These are phyloP conservation scores for Hyles euphorbiae DNA, from an alignment of 1,140 invertebrate genomes.

Conservation along the genomic window DNA sequence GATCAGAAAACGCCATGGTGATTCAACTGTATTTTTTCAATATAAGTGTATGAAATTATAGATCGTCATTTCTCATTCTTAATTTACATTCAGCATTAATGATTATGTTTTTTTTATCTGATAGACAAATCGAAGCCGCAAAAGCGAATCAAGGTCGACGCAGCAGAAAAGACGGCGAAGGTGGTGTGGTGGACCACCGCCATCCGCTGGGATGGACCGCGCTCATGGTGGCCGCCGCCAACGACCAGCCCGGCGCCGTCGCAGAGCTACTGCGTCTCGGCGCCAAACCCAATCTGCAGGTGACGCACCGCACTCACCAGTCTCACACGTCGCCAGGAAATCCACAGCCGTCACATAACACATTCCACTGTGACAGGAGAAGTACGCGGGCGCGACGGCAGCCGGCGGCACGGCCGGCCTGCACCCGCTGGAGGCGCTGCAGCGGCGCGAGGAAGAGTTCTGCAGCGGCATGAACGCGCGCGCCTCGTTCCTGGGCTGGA, in stretches of 20 bases:
- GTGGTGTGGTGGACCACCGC: constrained; percentile 77
- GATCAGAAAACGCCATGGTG: too few relatives aligned
- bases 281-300: constrained; percentile 83
- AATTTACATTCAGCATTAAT: too few relatives aligned
- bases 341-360: too few relatives aligned
- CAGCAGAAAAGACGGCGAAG: constrained; percentile 22
- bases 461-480: constrained; percentile 83
- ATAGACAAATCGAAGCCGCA: constrained; percentile 36
- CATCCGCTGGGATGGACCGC: constrained; percentile 91
- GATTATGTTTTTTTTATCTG: constrained; percentile 4
- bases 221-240: constrained; percentile 89
- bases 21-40: too few relatives aligned
- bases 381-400: constrained; percentile 84
- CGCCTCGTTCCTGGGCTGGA: constrained; percentile 89
- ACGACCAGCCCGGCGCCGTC: constrained; percentile 80
- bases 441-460: constrained; percentile 88
- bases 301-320: background rate
- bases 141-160: constrained; percentile 2
- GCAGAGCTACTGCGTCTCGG: constrained; percentile 83
- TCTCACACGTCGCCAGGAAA: too few relatives aligned
- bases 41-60: too few relatives aligned
- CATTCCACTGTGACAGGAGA: constrained; percentile 75
- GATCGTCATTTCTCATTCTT: too few relatives aligned
- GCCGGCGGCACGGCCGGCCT: constrained; percentile 76
- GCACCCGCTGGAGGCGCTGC: constrained; percentile 80